phyloP scores from a whole-genome alignment of 2,797 vertebrate species.

The Myripristis jacobus region DNA sequence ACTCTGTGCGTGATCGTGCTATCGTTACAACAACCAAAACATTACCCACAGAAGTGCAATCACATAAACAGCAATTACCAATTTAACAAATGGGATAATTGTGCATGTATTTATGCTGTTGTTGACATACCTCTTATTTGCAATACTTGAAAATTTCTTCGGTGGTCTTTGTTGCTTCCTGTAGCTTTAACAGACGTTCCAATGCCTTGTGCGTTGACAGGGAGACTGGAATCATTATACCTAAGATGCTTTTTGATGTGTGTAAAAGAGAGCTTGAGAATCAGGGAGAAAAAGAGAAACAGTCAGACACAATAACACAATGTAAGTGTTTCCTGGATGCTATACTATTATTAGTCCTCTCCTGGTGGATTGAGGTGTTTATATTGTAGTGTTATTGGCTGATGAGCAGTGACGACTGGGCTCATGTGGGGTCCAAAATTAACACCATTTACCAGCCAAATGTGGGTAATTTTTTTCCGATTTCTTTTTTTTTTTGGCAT shows the following conservation, averaged over 20 bases:
- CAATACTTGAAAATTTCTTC: neutral
- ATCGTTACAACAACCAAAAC: conserved; percentile 16
- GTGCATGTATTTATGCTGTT: neutral
- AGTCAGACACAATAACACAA: neutral
- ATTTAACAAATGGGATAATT: conserved; percentile 10
- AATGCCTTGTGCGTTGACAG: neutral
- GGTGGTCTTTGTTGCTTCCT: neutral
- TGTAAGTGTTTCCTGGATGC: conserved; percentile 1
- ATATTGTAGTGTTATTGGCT: too few species aligned
- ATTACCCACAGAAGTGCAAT: neutral
- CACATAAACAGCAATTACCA: conserved; percentile 2
- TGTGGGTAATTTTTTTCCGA: too few species aligned
- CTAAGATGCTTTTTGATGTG: neutral
- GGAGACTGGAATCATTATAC: neutral
- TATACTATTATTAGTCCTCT: neutral
- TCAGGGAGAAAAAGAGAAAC: neutral
- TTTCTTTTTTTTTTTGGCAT: too few species aligned
- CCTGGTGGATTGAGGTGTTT: conserved; percentile 49
- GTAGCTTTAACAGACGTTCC: neutral
- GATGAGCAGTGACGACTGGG: conserved; percentile 29
- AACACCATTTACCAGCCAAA: too few species aligned
- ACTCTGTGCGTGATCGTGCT: neutral
- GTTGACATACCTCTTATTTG: neutral
- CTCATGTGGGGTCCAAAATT: too few species aligned
- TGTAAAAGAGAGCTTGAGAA: neutral